Evolutionary conservation across 2,888 invertebrate species (phyloP), one percentile per base, ranked within the genome.

Genomic region (Parelbella ahira): DNA sequence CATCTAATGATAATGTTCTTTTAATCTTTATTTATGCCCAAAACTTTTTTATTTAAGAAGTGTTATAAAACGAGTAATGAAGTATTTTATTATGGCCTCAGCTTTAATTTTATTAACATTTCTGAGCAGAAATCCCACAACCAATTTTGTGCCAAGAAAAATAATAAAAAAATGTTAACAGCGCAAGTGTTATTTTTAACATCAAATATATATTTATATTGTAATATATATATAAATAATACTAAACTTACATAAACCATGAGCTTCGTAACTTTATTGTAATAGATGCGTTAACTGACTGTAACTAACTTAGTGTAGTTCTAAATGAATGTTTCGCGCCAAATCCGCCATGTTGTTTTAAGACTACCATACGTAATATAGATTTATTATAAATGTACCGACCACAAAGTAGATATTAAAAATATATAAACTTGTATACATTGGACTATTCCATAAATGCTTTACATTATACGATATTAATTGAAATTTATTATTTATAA

Each of bases 251-350:
- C 15, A 32, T 30, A 62, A 66, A 67, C 60, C 59, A 70, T 63
- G 78, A 80, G 78, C 77, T 79, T 79, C 58, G 71, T 74, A 73
- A 58, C 67, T 64, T 63, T 62, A 68, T 69, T 65, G 56, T 50
- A 56, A 53, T 60, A 60, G 63, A 66, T 41, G 33, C 41, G 28
- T 41, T 27, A 41, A 10, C 10, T 28, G 34, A 42, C 27, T 33
- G 15, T 34, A 42, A 12, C 13, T 41, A 41, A 18, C 12, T 18
- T 4, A 12, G 12, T 18, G 12, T 27, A 20, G 6, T 6, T 3
- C 6, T 5, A 20, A 3, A 12, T 20, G 24, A 11, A 37, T 21
- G 21, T 32, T 42, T 42, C 23, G 29, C 42, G 34, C 42, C 42
- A 42, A 36, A 37, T 13, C 37, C 28, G 21, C 37, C 36, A 37